Evolutionary conservation across 2,888 invertebrate genomes (phyloP).

Genomic region (Trichopoda pennipes): DNA sequence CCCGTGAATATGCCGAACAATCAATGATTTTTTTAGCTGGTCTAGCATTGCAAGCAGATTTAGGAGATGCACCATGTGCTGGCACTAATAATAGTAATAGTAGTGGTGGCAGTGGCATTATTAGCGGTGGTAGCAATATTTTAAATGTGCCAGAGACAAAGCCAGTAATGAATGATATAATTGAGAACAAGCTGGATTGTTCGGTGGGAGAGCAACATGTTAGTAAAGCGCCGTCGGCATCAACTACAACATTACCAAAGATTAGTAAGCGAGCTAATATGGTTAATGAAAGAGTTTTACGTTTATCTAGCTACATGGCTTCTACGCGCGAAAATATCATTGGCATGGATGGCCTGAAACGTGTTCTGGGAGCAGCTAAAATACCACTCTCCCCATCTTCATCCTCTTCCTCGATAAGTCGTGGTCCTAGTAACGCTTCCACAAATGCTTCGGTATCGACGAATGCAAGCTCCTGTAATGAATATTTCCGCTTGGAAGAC

Average conservation of each 20-base stretch:
- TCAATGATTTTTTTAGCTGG: constrained; percentile 91
- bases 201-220: constrained; percentile 28
- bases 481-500: constrained; percentile 90
- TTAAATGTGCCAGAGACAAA: constrained; percentile 24
- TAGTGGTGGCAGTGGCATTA: constrained; percentile 68
- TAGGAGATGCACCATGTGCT: constrained; percentile 86
- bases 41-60: constrained; percentile 94
- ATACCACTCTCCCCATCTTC: constrained; percentile 71
- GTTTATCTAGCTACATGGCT: constrained; percentile 74
- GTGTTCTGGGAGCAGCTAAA: constrained; percentile 68
- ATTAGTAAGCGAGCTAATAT: constrained; percentile 75
- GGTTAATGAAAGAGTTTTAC: constrained; percentile 75
- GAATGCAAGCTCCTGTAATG: constrained; percentile 58
- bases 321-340: constrained; percentile 68
- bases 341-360: constrained; percentile 68
- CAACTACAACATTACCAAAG: constrained; percentile 77
- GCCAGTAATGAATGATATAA: constrained; percentile 8
- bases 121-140: constrained; percentile 44
- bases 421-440: constrained; percentile 62
- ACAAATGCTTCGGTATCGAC: constrained; percentile 66
- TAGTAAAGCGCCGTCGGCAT: constrained; percentile 43
- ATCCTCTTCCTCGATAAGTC: constrained; percentile 71
- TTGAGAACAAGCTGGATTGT: constrained; percentile 31
- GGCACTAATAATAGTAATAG: constrained; percentile 69
- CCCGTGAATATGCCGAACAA: constrained; percentile 82